Base-by-base conservation (phyloP, 2,113 vertebrate genomes). In the Crypturellus undulatus region DNA sequence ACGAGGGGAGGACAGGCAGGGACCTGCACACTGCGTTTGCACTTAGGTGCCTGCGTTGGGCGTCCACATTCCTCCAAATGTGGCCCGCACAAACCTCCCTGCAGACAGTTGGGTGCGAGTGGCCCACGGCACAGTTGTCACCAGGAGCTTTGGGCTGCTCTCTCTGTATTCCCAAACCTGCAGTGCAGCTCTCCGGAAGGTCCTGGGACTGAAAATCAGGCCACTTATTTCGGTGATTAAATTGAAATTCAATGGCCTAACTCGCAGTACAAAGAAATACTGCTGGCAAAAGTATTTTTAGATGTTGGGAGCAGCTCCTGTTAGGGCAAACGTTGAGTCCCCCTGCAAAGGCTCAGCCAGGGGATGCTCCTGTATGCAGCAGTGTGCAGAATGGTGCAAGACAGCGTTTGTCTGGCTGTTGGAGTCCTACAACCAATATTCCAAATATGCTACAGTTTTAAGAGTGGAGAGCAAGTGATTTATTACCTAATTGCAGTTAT, bases 51-150 rank as follows among this genome's bases (percentile, higher is more conserved):
- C 58, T 22, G 28, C 79, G 45, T 34, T 12, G 38, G 52, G 24
- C 63, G 2, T 0, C 25, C 43, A 9, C 1, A 0, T 14, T 62
- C n/a, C n/a, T n/a, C n/a, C 19, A 36, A 60, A 36, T 3, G n/a
- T n/a, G n/a, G n/a, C n/a, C n/a, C n/a, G 12, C 59, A 4, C 30
- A 12, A 12, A 25, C 16, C n/a, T 89, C 30, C 18, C 20, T 28
- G 4, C 21, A 17, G 21, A 1, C 3, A n/a, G n/a, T 24, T 77
- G 45, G 52, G 25, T 42, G 51, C 24, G 28, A 30, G 0, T 8
- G 51, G 17, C 25, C 12, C 7, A 0, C n/a, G 6, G 19, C 38
- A 25, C 10, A 77, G 30, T 25, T 34, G 38, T 76, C 28, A 4
- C 4, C 1, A 69, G n/a, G 60, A 28, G 26, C 65, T 79, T 12